A percentile compares a stretch with the other conserved stretches of the same genome.
These are phyloP conservation scores for Arctocebus calabarensis DNA, from an alignment of 2,797 vertebrate genomes.

Conservation along the genomic window DNA sequence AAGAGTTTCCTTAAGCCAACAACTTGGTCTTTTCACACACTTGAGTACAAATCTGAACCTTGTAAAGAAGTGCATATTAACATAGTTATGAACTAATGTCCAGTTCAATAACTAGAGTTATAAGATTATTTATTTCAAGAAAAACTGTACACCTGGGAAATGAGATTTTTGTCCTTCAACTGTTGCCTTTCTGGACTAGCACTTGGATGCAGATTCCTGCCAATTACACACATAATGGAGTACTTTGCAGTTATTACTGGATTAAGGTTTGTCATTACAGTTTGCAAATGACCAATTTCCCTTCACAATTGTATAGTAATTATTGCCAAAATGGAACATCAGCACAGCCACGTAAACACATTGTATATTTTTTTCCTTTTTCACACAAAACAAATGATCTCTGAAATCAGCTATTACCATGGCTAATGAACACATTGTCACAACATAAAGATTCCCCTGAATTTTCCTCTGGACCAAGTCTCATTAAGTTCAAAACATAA, in stretches of 20 bases:
- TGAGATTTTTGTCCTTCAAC: slow-evolving; percentile 73
- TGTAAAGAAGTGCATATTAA: slow-evolving; percentile 58
- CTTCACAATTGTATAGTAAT: slow-evolving; percentile 75
- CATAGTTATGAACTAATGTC: slow-evolving; percentile 62
- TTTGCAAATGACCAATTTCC: slow-evolving; percentile 77
- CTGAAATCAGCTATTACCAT: slow-evolving; percentile 70
- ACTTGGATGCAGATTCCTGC: slow-evolving; percentile 65
- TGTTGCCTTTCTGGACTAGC: slow-evolving; percentile 59
- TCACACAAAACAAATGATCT: slow-evolving; percentile 70
- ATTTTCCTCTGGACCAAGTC: slow-evolving; percentile 56
- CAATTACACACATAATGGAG: slow-evolving; percentile 66
- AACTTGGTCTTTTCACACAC: slow-evolving; percentile 52
- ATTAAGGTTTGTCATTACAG: slow-evolving; percentile 71
- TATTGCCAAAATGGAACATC: slow-evolving; percentile 72
- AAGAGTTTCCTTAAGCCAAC: slow-evolving; percentile 60
- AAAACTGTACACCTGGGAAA: slow-evolving; percentile 68
- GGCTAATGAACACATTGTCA: slow-evolving; percentile 71
- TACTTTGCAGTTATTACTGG: slow-evolving; percentile 70
- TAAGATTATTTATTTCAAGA: slow-evolving; percentile 73
- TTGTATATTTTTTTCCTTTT: slow-evolving; percentile 62
- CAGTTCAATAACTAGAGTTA: slow-evolving; percentile 39
- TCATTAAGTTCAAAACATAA: slow-evolving; percentile 64
- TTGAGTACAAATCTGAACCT: slow-evolving; percentile 60
- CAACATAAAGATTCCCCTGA: slow-evolving; percentile 58
- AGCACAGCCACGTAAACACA: slow-evolving; percentile 63